Evolutionary conservation across 2,113 vertebrate species (phyloP), one percentile per base, ranked within the genome.

Genomic region (Heptranchias perlo): DNA sequence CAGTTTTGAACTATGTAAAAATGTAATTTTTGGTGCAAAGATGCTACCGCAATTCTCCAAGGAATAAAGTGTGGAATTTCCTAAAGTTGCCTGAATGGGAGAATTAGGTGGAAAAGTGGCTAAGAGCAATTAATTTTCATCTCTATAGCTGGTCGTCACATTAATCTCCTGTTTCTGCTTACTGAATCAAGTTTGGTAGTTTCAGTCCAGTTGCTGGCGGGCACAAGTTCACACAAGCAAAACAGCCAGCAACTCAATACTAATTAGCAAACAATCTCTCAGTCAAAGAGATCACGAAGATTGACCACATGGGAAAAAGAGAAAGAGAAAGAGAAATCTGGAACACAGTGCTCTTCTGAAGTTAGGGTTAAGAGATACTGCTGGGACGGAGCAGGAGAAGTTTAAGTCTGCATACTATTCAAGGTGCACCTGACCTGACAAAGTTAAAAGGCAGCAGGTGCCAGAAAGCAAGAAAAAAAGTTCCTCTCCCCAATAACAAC

Each of bases 111-210:
- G 89, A 62, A 62, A n/a, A 6, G 23, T 62, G 18, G 35, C 4
- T 92, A 62, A 62, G 54, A 92, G n/a, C 21, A 62, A 58, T 61
- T 89, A 18, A 14, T 93, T 64, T 62, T 39, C 16, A 64, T 39
- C 18, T 93, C 31, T 52, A 58, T 1, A 61, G 14, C 52, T 61
- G 52, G 31, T 92, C 16, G 6, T 39, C 89, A 92, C 18, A 39
- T 93, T 62, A 93, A 62, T 93, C 58, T 93, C 44, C 16, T n/a
- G 61, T n/a, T 93, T 93, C 89, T 93, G 89, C n/a, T 91, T 23
- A 64, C 6, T 21, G 31, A 93, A 93, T 39, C 58, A 10, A 39
- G n/a, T 39, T 61, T 92, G 89, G 58, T 92, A 35, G 52, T 61
- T 92, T 92, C 89, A 92, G 49, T 54, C 25, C 49, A 54, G 25